Base-by-base conservation (phyloP, 1,140 invertebrate genomes). In the Argopecten irradians region DNA sequence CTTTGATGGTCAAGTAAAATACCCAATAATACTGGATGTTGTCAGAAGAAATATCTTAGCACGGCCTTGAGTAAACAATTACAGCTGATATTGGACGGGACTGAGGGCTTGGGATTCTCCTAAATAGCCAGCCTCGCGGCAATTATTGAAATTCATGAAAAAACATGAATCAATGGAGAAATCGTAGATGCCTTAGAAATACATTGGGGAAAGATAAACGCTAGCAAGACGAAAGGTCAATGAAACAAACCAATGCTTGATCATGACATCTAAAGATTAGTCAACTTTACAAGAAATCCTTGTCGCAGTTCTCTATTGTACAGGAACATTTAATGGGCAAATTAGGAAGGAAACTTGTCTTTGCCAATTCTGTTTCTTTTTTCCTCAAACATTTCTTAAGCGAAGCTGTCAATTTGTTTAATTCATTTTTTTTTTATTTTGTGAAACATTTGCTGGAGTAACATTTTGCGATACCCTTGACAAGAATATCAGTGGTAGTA, bases 91-190 rank as follows among this genome's bases (percentile, higher is more conserved):
- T 71, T 71, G 55, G 22, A 71, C 28, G 16, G 55, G 22, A 71
- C 16, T 22, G 3, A 55, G 43, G 16, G 22, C n/a, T n/a, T 5
- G 22, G n/a, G 55, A 71, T 28, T 28, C 55, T 71, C 55, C 55
- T 71, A 71, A 71, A 71, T 71, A 71, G 55, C 13, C 55, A 71
- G 55, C 5, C 55, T 71, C 55, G 11, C 5, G 55, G 55, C 55
- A 71, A 71, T 71, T 71, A 71, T 71, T 71, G 55, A 28, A 71
- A 71, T 71, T 71, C 55, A 71, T 71, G 55, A 71, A 71, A 71
- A 71, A 5, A 71, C 55, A 71, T 71, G 55, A 71, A 71, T 71
- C 55, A 71, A 71, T 71, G 55, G 55, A n/a, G 55, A 71, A 8
- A 71, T 71, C 55, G n/a, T 28, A 71, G 55, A 71, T n/a, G n/a